Base-by-base conservation (phyloP, 2,888 invertebrate genomes). In the Neria commutata region DNA sequence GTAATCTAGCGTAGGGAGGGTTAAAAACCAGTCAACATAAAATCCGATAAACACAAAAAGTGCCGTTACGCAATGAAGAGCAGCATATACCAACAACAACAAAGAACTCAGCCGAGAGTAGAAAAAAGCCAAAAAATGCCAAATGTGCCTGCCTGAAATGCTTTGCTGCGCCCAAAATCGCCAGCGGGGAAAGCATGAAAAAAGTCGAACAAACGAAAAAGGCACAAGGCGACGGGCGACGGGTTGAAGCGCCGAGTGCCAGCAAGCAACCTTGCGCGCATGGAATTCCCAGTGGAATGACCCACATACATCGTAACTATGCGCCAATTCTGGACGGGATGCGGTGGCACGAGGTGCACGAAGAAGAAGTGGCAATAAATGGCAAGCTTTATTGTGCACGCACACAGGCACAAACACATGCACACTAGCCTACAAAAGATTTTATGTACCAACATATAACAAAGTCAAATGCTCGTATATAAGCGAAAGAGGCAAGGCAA, bases 271-370 rank as follows among this genome's bases (percentile, higher is more conserved):
- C 46, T 48, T 50, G 26, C 45, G 47, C 50, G 56, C 65, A 62
- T 65, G 56, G 67, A 71, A 77, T 75, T 78, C 80, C 77, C 78
- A 76, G 64, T 78, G 76, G 79, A 79, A 75, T 79, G 79, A 80
- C 80, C 79, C 76, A 80, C 73, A 78, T 79, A 70, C 68, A 60
- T 63, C 60, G n/a, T n/a, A n/a, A n/a, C n/a, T n/a, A n/a, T 54
- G 56, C 64, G 64, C 17, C 21, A 42, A 17, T 42, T n/a, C n/a
- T n/a, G n/a, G n/a, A n/a, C n/a, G n/a, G n/a, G n/a, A n/a, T n/a
- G n/a, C n/a, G n/a, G n/a, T n/a, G n/a, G n/a, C n/a, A n/a, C n/a
- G n/a, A n/a, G n/a, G n/a, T n/a, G n/a, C n/a, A n/a, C n/a, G n/a
- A n/a, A n/a, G n/a, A n/a, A n/a, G n/a, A 42, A 37, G 25, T 24